Base-by-base conservation (phyloP, 2,113 vertebrate genomes). In the Gyps fulvus region DNA sequence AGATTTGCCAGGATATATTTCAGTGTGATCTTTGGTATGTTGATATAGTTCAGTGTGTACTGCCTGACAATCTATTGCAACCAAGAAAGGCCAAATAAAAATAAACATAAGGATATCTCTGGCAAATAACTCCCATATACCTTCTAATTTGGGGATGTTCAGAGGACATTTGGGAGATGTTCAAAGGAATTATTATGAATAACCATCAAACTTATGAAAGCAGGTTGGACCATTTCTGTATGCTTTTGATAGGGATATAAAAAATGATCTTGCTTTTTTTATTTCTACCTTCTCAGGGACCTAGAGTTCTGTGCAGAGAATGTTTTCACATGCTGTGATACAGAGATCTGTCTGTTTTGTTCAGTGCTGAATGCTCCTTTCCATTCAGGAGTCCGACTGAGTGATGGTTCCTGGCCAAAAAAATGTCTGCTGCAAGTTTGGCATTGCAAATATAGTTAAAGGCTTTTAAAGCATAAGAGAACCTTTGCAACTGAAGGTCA, bases 291-390 rank as follows among this genome's bases (percentile, higher is more conserved):
- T 93, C n/a, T 80, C 27, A 63, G 55, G 17, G 74, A 29, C 45
- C 42, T 85, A 49, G 62, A 78, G 21, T 90, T 93, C 86, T 86
- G 59, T 86, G 92, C 92, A 94, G 83, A 94, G 85, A 90, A 71
- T 94, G 54, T 65, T 93, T 86, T 83, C 73, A 70, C 67, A 63
- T 83, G 29, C 70, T 83, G 19, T 80, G 63, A 67, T 73, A 38
- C 29, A 81, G 83, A 92, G 38, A 43, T 47, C 40, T 92, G 54
- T 59, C 69, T 84, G 17, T 43, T 77, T 65, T 77, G 61, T 38
- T 96, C 65, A 66, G 74, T 74, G 90, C 83, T 90, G 63, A 92
- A 25, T 50, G 40, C 49, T 83, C 38, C 58, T 63, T 70, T 81
- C 45, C n/a, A 20, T 81, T 92, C 32, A 58, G n/a, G 38, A 90